Evolutionary conservation across 2,113 vertebrate genomes (phyloP), one percentile per base, ranked within the genome.

Genomic region (Elephantulus edwardii): DNA sequence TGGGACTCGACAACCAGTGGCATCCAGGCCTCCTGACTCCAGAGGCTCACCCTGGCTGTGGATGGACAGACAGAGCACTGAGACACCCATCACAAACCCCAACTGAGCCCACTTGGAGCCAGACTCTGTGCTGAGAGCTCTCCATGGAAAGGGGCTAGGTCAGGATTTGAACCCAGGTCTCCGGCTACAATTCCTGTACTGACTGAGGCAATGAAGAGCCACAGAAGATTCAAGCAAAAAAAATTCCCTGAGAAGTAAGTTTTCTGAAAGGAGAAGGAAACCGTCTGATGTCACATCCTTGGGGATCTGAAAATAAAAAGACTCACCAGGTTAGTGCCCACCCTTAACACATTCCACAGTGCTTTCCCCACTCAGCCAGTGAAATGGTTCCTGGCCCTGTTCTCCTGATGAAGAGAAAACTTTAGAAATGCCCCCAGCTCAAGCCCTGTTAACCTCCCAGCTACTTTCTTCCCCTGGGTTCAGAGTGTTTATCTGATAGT

Each of bases 1-100:
- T 95, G 96, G 90, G 83, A 87, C 71, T 92, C 19, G 0, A 48
- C 77, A 93, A 19, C 76, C 88, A 85, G 90, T 1, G 1, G 93
- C 88, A 92, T 83, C 89, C 77, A 90, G 95, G 91, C 93, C 87
- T 91, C 64, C 90, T 52, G 88, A 94, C 93, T 96, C 95, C 94
- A 92, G 90, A 93, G 85, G 91, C 90, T 92, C 42, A 3, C 60
- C 42, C 48, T 6, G 62, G 74, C 81, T 74, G n/a, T 33, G 35
- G 64, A 68, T 0, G 0, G 76, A 46, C 50, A 80, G 42, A 19
- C 62, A 50, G 72, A 58, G 46, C 12, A 3, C 71, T 40, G 40
- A 68, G 58, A 86, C 54, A 46, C 72, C 68, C 35, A 8, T n/a
- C 62, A 84, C 11, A 62, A 70, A 60, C 16, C 8, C 71, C 12